Evolutionary conservation across 2,113 vertebrate species (phyloP), one percentile per base, ranked within the genome.

Genomic region (Pionites leucogaster): DNA sequence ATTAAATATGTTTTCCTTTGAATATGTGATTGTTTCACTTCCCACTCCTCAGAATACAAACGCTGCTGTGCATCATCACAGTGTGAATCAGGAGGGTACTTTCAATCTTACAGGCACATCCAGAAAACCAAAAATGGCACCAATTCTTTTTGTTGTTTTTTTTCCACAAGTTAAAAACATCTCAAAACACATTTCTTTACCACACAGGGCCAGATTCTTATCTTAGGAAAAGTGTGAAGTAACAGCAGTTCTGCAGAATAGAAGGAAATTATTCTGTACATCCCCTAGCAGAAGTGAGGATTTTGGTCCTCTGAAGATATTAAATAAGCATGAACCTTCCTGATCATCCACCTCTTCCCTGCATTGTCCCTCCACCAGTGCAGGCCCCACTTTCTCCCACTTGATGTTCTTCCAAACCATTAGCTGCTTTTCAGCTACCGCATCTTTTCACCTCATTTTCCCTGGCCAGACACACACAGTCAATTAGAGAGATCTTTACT

Each of bases 1-100:
- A 91, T 87, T 87, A 92, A 92, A 27, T 25, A 78, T 27, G 74
- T 89, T 82, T 95, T 87, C 50, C n/a, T 79, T 67, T 59, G 82
- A 86, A 71, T 29, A 33, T 67, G 13, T n/a, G 57, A 65, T 29
- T 82, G 52, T 89, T 93, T 82, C 3, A 0, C 35, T 90, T 82
- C 47, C 52, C 39, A 5, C 57, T 82, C 53, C 75, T 88, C 37
- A 46, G 70, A 85, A 88, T 17, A 49, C 52, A 87, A 82, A 91
- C 2, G 4, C 35, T 82, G 52, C 27, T 69, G 47, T 75, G 39
- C 57, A 88, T 86, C 69, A 84, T 46, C 4, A 2, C 57, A 41
- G 29, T 49, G 47, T 60, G 70, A 82, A 79, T 94, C 67, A 82
- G 62, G 47, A 68, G 42, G 7, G 13, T 46, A 57, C 63, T 87